A percentile compares a stretch with the other conserved stretches of the same genome.
phyloP scores from a whole-genome alignment of 2,888 invertebrate genomes.

The Coleophora flavipennella region DNA sequence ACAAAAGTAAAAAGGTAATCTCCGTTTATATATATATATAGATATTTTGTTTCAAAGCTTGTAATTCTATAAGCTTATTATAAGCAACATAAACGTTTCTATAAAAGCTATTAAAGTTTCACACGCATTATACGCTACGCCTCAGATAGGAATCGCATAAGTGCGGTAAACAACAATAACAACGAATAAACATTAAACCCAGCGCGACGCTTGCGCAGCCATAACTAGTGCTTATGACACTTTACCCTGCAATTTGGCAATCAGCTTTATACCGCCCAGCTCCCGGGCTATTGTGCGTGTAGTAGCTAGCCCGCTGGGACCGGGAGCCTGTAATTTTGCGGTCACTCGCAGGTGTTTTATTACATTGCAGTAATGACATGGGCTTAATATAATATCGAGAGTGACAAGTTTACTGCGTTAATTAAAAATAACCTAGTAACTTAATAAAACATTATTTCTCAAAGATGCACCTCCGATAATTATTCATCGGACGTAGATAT shows the following conservation, averaged over 20 bases:
- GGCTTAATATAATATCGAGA: slow-evolving; percentile 28
- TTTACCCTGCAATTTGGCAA: slow-evolving; percentile 66
- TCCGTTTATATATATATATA: too few relatives aligned
- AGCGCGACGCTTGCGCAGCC: slow-evolving; percentile 19
- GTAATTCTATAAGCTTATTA: neutral
- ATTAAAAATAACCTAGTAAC: slow-evolving; percentile 9
- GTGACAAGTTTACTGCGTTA: slow-evolving; percentile 15
- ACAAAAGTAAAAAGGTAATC: too few relatives aligned
- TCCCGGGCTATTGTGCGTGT: slow-evolving; percentile 39
- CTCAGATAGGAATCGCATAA: slow-evolving; percentile 22
- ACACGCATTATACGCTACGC: slow-evolving; percentile 7
- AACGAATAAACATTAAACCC: slow-evolving; percentile 31
- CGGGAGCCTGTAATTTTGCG: slow-evolving; percentile 59
- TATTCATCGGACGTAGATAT: neutral
- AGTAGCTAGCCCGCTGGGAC: slow-evolving; percentile 43
- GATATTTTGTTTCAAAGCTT: too few relatives aligned
- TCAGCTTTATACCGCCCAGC: slow-evolving; percentile 38
- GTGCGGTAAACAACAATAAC: slow-evolving; percentile 35
- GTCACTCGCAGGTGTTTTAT: slow-evolving; percentile 57
- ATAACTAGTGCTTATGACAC: slow-evolving; percentile 51
- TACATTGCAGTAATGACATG: slow-evolving; percentile 32
- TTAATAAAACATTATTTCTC: slow-evolving; percentile 1
- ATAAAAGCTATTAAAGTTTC: too few relatives aligned
- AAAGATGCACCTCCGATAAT: slow-evolving; percentile 23
- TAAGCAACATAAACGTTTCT: too few relatives aligned